phyloP scores from a whole-genome alignment of 2,113 vertebrate species.

The Acrocephalus arundinaceus region DNA sequence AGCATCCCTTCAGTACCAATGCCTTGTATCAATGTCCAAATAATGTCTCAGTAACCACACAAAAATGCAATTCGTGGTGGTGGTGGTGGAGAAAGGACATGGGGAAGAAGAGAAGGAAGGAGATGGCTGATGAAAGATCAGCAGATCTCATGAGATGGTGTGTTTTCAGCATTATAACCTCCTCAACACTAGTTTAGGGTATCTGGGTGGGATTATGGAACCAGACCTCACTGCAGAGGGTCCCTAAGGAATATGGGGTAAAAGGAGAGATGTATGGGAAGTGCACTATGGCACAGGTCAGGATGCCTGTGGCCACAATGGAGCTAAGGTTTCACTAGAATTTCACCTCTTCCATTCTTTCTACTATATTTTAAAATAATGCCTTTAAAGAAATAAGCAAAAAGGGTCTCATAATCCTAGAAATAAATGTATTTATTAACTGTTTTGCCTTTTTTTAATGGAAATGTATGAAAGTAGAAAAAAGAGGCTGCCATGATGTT shows the following conservation, averaged over 20 bases:
- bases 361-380: not conserved
- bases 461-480: not conserved
- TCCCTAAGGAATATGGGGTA: not conserved
- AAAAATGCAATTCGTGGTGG: not conserved
- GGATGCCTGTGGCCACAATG: not conserved
- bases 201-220: not conserved
- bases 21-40: not conserved
- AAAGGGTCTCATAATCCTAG: not conserved
- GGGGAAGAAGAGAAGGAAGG: not conserved
- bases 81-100: not conserved
- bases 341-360: not conserved
- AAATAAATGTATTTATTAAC: not conserved
- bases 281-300: fast-evolving
- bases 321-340: not conserved
- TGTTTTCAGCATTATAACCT: not conserved
- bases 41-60: not conserved
- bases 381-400: not conserved
- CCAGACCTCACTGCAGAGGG: not conserved
- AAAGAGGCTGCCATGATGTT: slow-evolving; percentile 11
- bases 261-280: not conserved
- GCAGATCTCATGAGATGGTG: not conserved
- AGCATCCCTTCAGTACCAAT: not conserved
- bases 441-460: not conserved
- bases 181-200: not conserved
- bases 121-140: not conserved